Evolutionary conservation across 2,113 vertebrate genomes (phyloP).

Genomic region (Melanotaenia duboulayi): DNA sequence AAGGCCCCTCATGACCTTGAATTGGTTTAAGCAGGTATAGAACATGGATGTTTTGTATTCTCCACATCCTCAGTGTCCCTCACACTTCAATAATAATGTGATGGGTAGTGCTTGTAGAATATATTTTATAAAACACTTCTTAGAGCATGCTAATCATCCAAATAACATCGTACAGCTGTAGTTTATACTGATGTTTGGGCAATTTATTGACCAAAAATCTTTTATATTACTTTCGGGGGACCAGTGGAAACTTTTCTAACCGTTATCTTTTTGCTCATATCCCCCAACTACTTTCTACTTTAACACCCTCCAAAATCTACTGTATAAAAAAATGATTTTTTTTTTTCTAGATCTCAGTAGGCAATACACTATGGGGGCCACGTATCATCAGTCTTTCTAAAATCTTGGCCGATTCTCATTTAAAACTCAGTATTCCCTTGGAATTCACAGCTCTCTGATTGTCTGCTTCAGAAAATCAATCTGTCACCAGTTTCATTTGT

Average conservation of each 20-base stretch:
- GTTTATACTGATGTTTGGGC: background rate
- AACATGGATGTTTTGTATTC: no score
- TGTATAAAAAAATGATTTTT: background rate
- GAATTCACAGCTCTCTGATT: slow-evolving; percentile 8
- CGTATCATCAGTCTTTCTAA: background rate
- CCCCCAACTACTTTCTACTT: no score
- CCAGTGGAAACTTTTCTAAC: no score
- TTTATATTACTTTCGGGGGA: background rate
- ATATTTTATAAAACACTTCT: background rate
- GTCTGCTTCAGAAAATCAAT: slow-evolving; percentile 32
- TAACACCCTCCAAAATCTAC: background rate
- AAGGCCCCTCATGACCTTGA: no score
- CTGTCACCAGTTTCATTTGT: slow-evolving; percentile 37
- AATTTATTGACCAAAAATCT: background rate
- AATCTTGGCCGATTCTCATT: slow-evolving; percentile 28
- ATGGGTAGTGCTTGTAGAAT: no score
- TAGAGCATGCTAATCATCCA: background rate
- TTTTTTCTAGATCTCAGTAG: slow-evolving; percentile 30
- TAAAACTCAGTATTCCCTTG: slow-evolving; percentile 10
- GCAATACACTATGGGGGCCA: background rate
- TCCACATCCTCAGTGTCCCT: no score
- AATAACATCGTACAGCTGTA: background rate
- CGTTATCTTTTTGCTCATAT: no score
- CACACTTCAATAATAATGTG: no score
- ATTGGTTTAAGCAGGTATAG: no score